Conservation (phyloP, 1,140 invertebrate genomes). For the Hyles euphorbiae region DNA sequence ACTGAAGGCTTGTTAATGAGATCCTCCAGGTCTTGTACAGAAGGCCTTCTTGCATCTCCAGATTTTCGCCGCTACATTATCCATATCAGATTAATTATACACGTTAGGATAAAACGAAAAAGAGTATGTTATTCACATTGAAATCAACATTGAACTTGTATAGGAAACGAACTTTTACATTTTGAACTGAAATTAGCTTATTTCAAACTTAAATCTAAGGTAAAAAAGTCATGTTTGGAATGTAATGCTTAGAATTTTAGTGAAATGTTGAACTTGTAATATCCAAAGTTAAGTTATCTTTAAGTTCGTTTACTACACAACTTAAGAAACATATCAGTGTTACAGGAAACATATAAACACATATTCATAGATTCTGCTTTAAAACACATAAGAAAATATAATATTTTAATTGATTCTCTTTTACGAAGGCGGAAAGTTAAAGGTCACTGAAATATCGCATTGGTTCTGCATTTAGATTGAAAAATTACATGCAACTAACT, state of each 20-base stretch:
- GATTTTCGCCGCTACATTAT: slow-evolving; percentile 87
- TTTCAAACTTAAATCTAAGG: too few relatives aligned
- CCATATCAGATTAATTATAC: background rate
- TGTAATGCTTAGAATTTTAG: too few relatives aligned
- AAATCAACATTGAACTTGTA: slow-evolving; percentile 24
- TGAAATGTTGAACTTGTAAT: too few relatives aligned
- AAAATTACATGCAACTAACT: slow-evolving; percentile 40
- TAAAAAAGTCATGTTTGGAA: too few relatives aligned
- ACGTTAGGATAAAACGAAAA: background rate
- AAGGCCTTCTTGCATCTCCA: slow-evolving; percentile 88
- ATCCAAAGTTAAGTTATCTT: background rate
- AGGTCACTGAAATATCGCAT: slow-evolving; percentile 23
- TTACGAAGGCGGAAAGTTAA: slow-evolving; percentile 6
- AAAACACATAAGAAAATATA: background rate
- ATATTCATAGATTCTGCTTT: background rate
- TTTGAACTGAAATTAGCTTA: too few relatives aligned
- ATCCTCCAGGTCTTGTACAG: slow-evolving; percentile 92
- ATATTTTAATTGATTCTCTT: background rate
- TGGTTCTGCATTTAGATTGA: slow-evolving; percentile 42
- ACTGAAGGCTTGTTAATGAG: slow-evolving; percentile 93
- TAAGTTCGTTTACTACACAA: slow-evolving; percentile 1
- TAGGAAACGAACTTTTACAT: background rate
- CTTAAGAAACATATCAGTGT: background rate
- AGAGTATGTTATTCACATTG: slow-evolving; percentile 40
- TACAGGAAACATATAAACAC: background rate